Evolutionary conservation across 2,113 vertebrate species (phyloP), one percentile per base, ranked within the genome.

Genomic region (Thalassoma bifasciatum): DNA sequence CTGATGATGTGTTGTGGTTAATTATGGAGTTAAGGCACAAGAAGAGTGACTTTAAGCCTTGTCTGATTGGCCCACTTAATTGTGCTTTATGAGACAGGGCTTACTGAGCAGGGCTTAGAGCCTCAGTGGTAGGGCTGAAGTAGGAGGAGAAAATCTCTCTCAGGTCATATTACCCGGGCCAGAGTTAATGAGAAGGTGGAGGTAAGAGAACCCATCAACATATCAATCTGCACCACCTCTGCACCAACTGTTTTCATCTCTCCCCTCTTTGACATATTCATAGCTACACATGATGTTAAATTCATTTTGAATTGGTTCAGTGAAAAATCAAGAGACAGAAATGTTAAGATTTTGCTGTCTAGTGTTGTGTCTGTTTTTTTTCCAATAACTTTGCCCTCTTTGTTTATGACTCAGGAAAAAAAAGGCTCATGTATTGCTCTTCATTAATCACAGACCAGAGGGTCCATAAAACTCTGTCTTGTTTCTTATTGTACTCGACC

Each of bases 31-130:
- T 75, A 82, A 91, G 83, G 92, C 85, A 83, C 89, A 77, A 86
- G 90, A 93, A 85, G 88, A 91, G 92, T 90, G 90, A 93, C 90
- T 93, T 90, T 91, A 93, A 93, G 91, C 92, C 91, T 66, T 8
- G 87, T 93, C 89, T 94, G 93, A 94, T 94, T 94, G 93, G 92
- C 90, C 88, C 91, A 91, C 90, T 93, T 94, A 94, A 93, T 94
- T 94, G 93, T 93, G 89, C 89, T 93, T 92, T 93, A 93, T 92
- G 88, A 92, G 90, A 87, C 71, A 52, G 88, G 84, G 90, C 86
- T 90, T 92, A 86, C 68, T 84, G 66, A 58, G 81, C 82, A 81
- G 83, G 88, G 88, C 78, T 92, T 91, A 87, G 88, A 84, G 87
- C 89, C 79, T 86, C 82, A 19, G 82, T 83, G 89, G 88, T 82